These are phyloP conservation scores for Botia almorhae DNA, from an alignment of 2,797 vertebrate genomes.

Conservation along the genomic window DNA sequence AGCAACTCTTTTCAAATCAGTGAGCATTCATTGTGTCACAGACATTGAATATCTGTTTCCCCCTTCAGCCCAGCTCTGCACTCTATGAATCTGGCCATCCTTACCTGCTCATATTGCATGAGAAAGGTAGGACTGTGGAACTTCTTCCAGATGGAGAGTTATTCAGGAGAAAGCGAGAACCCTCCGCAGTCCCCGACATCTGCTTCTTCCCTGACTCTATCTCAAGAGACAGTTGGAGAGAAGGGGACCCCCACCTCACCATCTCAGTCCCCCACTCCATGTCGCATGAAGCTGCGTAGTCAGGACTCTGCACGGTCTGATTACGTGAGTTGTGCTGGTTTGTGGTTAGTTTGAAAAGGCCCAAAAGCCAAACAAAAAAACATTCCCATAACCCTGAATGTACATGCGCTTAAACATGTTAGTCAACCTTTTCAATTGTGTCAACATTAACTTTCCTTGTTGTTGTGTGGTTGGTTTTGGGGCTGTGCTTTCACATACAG, in stretches of 20 bases:
- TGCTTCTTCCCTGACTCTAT: neutral
- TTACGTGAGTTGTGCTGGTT: slow-evolving; percentile 70
- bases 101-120: slow-evolving; percentile 90
- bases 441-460: too few relatives aligned
- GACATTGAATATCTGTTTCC: slow-evolving; percentile 61
- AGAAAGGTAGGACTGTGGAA: slow-evolving; percentile 92
- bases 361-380: too few relatives aligned
- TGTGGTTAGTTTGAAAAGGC: neutral
- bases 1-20: neutral
- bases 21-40: neutral
- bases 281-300: slow-evolving; percentile 90
- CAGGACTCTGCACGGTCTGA: slow-evolving; percentile 80
- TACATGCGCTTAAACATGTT: too few relatives aligned
- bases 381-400: too few relatives aligned
- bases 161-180: slow-evolving; percentile 69
- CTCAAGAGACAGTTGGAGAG: slow-evolving; percentile 59
- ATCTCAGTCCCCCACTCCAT: slow-evolving; percentile 71
- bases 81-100: slow-evolving; percentile 81
- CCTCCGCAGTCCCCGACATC: slow-evolving; percentile 31
- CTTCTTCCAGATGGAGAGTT: slow-evolving; percentile 87
- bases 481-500: slow-evolving; percentile 64
- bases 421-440: neutral
- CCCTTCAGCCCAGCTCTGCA: slow-evolving; percentile 80
- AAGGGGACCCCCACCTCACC: slow-evolving; percentile 64
- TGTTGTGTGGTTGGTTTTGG: neutral